phyloP scores from a whole-genome alignment of 2,113 vertebrate species.

The Atractosteus spatula region DNA sequence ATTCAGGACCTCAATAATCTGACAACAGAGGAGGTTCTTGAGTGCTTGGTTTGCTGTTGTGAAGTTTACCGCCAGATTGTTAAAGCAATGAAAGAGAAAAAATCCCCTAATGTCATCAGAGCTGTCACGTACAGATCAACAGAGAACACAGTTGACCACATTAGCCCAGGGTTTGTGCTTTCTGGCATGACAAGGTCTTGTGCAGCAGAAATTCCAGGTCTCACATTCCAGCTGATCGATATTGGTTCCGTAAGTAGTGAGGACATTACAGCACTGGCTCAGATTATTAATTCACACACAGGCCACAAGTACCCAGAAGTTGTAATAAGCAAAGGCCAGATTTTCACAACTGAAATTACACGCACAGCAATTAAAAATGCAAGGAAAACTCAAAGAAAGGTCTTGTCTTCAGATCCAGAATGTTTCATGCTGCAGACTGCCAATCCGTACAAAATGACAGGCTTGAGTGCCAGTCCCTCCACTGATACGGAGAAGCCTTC shows the following conservation, averaged over 20 bases:
- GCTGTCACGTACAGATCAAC: slow-evolving; percentile 75
- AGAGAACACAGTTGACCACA: slow-evolving; percentile 61
- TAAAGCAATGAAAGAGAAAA: slow-evolving; percentile 58
- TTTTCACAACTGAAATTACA: slow-evolving; percentile 52
- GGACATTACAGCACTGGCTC: slow-evolving; percentile 65
- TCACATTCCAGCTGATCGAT: slow-evolving; percentile 79
- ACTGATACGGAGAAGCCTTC: slow-evolving; percentile 18
- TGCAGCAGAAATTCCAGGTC: slow-evolving; percentile 59
- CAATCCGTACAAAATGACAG: slow-evolving; percentile 55
- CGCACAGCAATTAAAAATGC: slow-evolving; percentile 44
- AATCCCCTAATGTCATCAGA: slow-evolving; percentile 39
- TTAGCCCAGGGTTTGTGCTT: slow-evolving; percentile 74
- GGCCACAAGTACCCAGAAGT: slow-evolving; percentile 67
- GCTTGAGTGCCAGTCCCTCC: slow-evolving; percentile 55
- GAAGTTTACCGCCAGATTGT: slow-evolving; percentile 72
- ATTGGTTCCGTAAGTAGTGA: slow-evolving; percentile 64
- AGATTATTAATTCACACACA: slow-evolving; percentile 58
- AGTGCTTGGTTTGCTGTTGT: slow-evolving; percentile 67
- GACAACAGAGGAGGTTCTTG: slow-evolving; percentile 49
- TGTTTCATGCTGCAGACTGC: slow-evolving; percentile 64
- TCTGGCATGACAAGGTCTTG: slow-evolving; percentile 77
- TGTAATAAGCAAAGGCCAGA: slow-evolving; percentile 66
- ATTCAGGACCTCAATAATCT: slow-evolving; percentile 63
- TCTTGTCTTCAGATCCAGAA: slow-evolving; percentile 27
- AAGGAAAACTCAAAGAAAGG: slow-evolving; percentile 9